Base-by-base conservation (phyloP, 2,888 invertebrate genomes). In the Drosophila lutescens region DNA sequence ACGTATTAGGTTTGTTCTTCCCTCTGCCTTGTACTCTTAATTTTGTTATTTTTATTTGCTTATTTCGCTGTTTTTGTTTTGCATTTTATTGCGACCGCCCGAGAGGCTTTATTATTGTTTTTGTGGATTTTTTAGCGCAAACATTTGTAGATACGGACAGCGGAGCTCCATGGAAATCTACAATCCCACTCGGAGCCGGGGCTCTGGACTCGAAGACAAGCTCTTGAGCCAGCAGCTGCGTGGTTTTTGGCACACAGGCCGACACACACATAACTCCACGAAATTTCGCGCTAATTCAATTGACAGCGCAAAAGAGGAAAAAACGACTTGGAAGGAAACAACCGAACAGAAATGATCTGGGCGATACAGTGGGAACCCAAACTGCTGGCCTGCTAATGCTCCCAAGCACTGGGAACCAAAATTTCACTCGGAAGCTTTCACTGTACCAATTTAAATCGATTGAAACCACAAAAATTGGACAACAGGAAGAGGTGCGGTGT, bases 401-500 rank as follows among this genome's bases (percentile, higher is more conserved):
- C 32, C n/a, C 40, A 30, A 63, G 12, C 13, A 20, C 3, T 41
- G 34, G 47, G 47, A 67, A 41, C 46, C 4, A 9, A 36, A 68
- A 68, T 67, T 68, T 67, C 49, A 43, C 56, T 44, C n/a, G 36
- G 26, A 4, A 13, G 53, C 72, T 69, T 69, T 69, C 69, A 71
- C 69, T 69, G 47, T 69, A 71, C 47, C 70, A 58, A 58, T 63
- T 63, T 41, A 62, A 34, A 41, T 43, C 34, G 51, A 47, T 66
- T 47, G 34, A 40, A 65, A 36, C 65, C 65, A 46, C 51, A 43
- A 38, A 65, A 50, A 49, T 43, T 49, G n/a, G 66, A 49, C 44
- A 46, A 36, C 78, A 76, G 81, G 81, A 82, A 84, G 67, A 68
- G 85, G 87, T 76, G 85, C 72, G 85, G 87, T 74, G 84, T 69